A percentile compares a stretch with the other conserved stretches of the same genome.
phyloP scores from a whole-genome alignment of 2,888 invertebrate species.

The Prenolepis imparis region DNA sequence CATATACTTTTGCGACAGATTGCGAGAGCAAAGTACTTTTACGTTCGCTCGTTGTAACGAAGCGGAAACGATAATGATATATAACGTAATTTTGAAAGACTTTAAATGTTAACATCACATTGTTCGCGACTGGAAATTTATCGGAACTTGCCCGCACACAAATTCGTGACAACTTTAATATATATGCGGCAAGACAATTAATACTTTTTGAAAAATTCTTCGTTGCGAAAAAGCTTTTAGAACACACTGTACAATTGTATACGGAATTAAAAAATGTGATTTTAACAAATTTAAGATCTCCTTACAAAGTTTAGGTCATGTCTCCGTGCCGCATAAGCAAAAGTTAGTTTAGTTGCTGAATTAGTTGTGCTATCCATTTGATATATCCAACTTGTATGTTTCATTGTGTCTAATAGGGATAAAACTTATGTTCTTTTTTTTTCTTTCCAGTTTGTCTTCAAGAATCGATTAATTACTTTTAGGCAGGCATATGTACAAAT shows the following conservation, averaged over 20 bases:
- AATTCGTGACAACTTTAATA: constrained; percentile 12
- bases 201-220: neutral
- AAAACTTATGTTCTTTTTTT: constrained; percentile 73
- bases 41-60: constrained; percentile 62
- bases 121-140: constrained; percentile 52
- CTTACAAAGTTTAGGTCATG: constrained; percentile 53
- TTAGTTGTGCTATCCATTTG: constrained; percentile 37
- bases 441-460: constrained; percentile 76
- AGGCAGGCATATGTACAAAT: constrained; percentile 85
- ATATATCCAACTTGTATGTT: constrained; percentile 60
- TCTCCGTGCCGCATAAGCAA: constrained; percentile 48
- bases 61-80: constrained; percentile 21
- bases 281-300: constrained; percentile 24
- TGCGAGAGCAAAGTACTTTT: constrained; percentile 64
- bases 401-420: constrained; percentile 68
- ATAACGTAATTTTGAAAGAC: constrained; percentile 48
- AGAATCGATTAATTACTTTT: constrained; percentile 79
- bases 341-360: constrained; percentile 55
- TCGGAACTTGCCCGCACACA: neutral
- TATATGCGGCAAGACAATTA: constrained; percentile 16
- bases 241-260: neutral
- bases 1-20: constrained; percentile 64
- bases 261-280: constrained; percentile 19
- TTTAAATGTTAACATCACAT: constrained; percentile 55
- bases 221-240: neutral